These are phyloP conservation scores for Momotus momota DNA, from an alignment of 2,797 vertebrate species.

Conservation along the genomic window DNA sequence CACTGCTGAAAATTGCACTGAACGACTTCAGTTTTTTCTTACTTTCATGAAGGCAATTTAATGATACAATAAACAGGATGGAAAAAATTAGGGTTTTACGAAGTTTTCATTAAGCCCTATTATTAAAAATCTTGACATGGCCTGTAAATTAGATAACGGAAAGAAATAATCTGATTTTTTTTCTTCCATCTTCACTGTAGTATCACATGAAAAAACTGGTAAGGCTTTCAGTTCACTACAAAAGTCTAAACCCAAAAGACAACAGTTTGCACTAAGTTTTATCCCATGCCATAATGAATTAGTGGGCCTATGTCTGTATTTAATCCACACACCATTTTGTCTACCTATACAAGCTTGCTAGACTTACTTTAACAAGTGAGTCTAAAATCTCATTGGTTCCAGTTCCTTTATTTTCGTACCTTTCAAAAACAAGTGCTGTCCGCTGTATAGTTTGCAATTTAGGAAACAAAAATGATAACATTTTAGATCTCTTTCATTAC, in stretches of 20 bases:
- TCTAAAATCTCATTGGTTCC: neutral
- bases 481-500: neutral
- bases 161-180: neutral
- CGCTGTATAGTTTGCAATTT: neutral
- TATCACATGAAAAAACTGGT: neutral
- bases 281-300: neutral
- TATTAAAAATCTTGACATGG: slow-evolving; percentile 18
- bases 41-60: neutral
- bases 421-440: neutral
- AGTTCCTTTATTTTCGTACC: neutral
- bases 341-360: neutral
- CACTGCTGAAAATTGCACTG: neutral
- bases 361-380: neutral
- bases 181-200: neutral
- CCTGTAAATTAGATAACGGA: neutral
- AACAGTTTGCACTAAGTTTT: neutral
- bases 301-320: neutral
- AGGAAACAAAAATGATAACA: neutral
- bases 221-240: neutral
- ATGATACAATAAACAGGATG: slow-evolving; percentile 5
- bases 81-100: neutral
- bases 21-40: neutral
- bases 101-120: slow-evolving; percentile 13
- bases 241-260: neutral
- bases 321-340: neutral